These are phyloP conservation scores for Smutsia gigantea DNA, from an alignment of 2,797 vertebrate genomes.

Conservation along the genomic window DNA sequence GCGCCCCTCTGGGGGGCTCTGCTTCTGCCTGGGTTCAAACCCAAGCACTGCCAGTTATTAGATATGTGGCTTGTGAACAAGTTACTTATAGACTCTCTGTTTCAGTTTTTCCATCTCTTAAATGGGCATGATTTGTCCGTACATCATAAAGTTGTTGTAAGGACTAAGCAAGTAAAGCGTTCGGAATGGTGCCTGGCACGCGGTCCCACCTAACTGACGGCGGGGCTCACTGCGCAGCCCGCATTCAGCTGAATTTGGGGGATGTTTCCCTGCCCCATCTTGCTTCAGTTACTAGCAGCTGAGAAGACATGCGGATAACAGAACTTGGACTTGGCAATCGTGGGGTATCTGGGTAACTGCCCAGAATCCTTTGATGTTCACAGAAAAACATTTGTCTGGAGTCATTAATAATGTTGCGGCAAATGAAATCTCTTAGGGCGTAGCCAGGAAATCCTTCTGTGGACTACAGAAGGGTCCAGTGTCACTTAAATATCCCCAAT, in stretches of 20 bases:
- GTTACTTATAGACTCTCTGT: neutral
- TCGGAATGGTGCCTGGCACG: neutral
- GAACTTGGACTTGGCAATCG: neutral
- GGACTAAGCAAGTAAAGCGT: neutral
- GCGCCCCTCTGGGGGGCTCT: neutral
- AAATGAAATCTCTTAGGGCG: slow-evolving; percentile 75
- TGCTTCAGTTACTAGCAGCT: neutral
- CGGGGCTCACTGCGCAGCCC: accelerated
- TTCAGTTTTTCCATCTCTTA: neutral
- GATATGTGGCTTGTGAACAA: neutral
- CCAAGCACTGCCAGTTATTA: neutral
- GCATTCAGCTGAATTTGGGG: neutral
- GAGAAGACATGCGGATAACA: neutral
- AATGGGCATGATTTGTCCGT: neutral
- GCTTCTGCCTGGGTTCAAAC: neutral
- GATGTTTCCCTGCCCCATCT: accelerated
- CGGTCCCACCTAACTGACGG: no score
- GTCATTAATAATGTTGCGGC: slow-evolving; percentile 67
- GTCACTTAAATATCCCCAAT: slow-evolving; percentile 84
- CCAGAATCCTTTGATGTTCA: slow-evolving; percentile 76
- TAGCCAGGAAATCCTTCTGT: slow-evolving; percentile 76
- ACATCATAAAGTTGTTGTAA: neutral
- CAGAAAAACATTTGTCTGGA: slow-evolving; percentile 74
- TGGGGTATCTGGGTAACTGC: slow-evolving; percentile 37
- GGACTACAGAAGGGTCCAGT: slow-evolving; percentile 68